Base-by-base conservation (phyloP, 2,888 invertebrate genomes). In the Trisateles emortualis region DNA sequence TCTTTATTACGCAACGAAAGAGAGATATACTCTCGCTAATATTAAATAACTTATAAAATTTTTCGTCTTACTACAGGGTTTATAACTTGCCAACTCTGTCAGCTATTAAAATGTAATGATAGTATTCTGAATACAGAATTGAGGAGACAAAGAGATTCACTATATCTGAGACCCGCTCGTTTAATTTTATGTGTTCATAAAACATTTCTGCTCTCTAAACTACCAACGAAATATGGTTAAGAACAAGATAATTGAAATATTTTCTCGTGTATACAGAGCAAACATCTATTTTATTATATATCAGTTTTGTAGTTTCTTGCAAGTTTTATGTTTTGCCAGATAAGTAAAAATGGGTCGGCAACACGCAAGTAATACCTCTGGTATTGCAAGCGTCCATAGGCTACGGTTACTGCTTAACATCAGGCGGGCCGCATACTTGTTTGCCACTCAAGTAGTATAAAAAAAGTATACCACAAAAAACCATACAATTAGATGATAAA, bases 51-150 rank as follows among this genome's bases (percentile, higher is more conserved):
- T 59, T 35, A 49, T 32, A 26, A 43, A 49, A 43, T 38, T 51
- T 55, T 50, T 46, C 52, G 32, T 60, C 42, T 43, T 53, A 11
- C 40, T 54, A 38, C 52, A 52, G 35, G 45, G 63, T 63, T 65
- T 65, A 68, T 63, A 48, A 40, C 52, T 59, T 32, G 41, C 53
- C 44, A 53, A 45, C 56, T 66, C 66, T 59, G 54, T 17, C 6
- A 11, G 48, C 56, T 45, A 59, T 69, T 61, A 64, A n/a, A 59
- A 48, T 36, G 51, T 57, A 52, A 68, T 57, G 52, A 66, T 59
- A 57, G 59, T 54, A 56, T 63, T 56, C 52, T 16, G 64, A 55
- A 59, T 52, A 64, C 54, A 45, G 40, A 66, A 66, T 59, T 43
- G 36, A 33, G 24, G 33, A 55, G 52, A 53, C 52, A 57, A 52